Percentiles rank a stretch among this genome's conserved stretches.
Conservation (phyloP, 1,140 invertebrate genomes). For the Tetramorium parvispinum region DNA sequence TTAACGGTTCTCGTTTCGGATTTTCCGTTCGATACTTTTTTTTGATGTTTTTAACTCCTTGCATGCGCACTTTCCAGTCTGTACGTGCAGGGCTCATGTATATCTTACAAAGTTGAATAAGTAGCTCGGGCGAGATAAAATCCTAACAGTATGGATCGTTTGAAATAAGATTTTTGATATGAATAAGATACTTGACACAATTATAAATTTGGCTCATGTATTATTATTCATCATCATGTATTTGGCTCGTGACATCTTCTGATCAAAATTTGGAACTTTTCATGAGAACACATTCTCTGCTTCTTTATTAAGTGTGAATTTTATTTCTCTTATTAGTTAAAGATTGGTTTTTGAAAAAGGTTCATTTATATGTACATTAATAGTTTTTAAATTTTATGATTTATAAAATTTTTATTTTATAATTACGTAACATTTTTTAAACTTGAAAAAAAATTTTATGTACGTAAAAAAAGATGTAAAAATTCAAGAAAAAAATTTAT, state of each 20-base stretch:
- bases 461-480: too few relatives aligned
- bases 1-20: conserved; percentile 62
- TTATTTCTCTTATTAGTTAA: neutral
- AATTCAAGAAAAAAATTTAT: too few relatives aligned
- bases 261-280: neutral
- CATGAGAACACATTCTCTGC: neutral
- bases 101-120: conserved; percentile 19
- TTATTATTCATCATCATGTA: too few relatives aligned
- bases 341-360: neutral
- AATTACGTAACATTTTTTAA: too few relatives aligned
- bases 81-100: neutral
- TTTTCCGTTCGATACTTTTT: conserved; percentile 55
- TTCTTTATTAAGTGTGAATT: neutral
- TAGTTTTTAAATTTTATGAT: too few relatives aligned
- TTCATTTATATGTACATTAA: too few relatives aligned
- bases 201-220: neutral
- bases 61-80: neutral
- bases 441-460: too few relatives aligned
- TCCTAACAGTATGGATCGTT: neutral
- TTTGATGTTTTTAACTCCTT: conserved; percentile 74
- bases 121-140: neutral
- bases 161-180: neutral
- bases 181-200: neutral
- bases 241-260: neutral
- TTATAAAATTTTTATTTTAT: too few relatives aligned